Evolutionary conservation across 2,797 vertebrate genomes (phyloP), one percentile per base, ranked within the genome.

Genomic region (Neosilurus hyrtlii): DNA sequence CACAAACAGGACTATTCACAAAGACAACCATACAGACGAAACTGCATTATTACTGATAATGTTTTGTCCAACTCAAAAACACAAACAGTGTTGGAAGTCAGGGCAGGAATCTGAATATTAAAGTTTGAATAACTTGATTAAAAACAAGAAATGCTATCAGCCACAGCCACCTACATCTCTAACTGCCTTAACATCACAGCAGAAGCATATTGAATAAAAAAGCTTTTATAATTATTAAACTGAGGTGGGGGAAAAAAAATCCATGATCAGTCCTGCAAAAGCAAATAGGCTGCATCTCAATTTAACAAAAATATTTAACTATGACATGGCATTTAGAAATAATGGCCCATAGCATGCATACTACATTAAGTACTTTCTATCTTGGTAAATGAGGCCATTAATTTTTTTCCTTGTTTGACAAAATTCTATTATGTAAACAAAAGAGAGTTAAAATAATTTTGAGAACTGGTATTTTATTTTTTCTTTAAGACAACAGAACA

Each of bases 111-210:
- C 54, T 26, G 8, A 72, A 72, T 72, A 54, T 52, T 52, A 72
- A 54, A 18, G 71, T 30, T 54, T 56, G 16, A 24, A 30, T 35
- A 74, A 74, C 24, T 72, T 72, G 70, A 49, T 26, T 72, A 52
- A 26, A 72, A 72, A 22, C 71, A 56, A 52, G 52, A 73, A 73
- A 30, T 30, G 71, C 18, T 73, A 56, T 54, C 20, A 73, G 51
- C 54, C 71, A 14, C 54, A 14, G 51, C 24, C 8, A 22, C n/a
- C 22, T 24, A 9, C n/a, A 51, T 16, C 43, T 26, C 70, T 24
- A 5, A 24, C 70, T 52, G n/a, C 37, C 14, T 72, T 12, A n/a
- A 1, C 9, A 14, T 7, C 49, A 24, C 2, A n/a, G 20, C 68
- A 71, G n/a, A 71, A 71, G 9, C 43, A 12, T 52, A 73, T 18